Evolutionary conservation across 2,888 invertebrate genomes (phyloP), one percentile per base, ranked within the genome.

Genomic region (Drosophila testacea): DNA sequence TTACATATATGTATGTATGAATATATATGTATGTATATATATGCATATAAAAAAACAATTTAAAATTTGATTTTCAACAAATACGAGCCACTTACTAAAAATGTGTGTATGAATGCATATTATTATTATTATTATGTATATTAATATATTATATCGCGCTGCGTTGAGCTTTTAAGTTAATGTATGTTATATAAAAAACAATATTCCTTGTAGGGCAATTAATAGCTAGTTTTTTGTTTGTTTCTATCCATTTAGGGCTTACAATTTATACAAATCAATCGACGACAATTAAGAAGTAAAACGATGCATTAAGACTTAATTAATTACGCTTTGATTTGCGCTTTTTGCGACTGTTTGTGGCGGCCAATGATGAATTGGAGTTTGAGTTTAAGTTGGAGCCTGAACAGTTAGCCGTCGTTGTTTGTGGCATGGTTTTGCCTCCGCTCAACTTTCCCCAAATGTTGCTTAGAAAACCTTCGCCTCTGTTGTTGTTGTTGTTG

Each of bases 301-400:
- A 59, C 44, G 28, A 55, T 62, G 22, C n/a, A 28, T 27, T 30
- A 46, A 57, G 54, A 55, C 64, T 51, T 66, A 55, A 65, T 70
- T 87, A 77, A 68, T 85, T 89, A 52, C 88, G 90, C 67, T 90
- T 91, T 4, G 86, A 81, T 80, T 90, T 91, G 73, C 91, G 89
- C 72, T 90, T 91, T 73, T 89, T 91, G 64, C 91, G 91, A 82
- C 84, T 90, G 50, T 51, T 83, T 61, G 34, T 57, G 56, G 55
- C 62, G 55, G 59, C 50, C 55, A 69, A 9, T 44, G 74, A 51
- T 54, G 52, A 48, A n/a, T 13, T 56, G 42, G 34, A 36, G n/a
- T 39, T 28, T 10, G 22, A 50, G 50, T 41, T 32, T 6, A 32
- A 32, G 6, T 32, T 46, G 47, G 79, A 50, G 47, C 42, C 51